These are phyloP conservation scores for Musca vetustissima DNA, from an alignment of 1,140 invertebrate species.

Conservation along the genomic window DNA sequence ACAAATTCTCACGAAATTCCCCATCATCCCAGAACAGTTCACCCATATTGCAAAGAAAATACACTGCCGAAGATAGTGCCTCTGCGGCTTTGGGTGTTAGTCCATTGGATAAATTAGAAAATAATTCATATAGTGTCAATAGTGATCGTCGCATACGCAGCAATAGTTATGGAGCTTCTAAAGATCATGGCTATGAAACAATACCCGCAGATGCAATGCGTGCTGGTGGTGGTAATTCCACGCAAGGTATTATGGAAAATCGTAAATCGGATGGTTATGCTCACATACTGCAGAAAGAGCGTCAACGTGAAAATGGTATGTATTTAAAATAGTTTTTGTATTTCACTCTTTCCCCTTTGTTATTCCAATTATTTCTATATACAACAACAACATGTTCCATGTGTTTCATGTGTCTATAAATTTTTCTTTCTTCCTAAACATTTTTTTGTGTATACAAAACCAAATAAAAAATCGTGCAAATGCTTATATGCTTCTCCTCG, in stretches of 20 bases:
- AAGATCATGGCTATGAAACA: constrained; percentile 68
- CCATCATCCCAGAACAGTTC: constrained; percentile 44
- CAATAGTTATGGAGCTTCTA: constrained; percentile 47
- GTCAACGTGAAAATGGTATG: constrained; percentile 44
- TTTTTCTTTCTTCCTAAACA: constrained; percentile 21
- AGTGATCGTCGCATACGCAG: constrained; percentile 45
- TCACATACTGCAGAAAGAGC: constrained; percentile 48
- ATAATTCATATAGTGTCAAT: neutral
- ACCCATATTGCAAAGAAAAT: constrained; percentile 50
- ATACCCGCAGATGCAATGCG: constrained; percentile 56
- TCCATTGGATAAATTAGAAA: constrained; percentile 46
- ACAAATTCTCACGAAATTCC: constrained; percentile 46
- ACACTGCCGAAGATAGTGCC: constrained; percentile 41
- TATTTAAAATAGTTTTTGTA: neutral
- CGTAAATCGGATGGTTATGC: constrained; percentile 55
- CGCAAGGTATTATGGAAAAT: constrained; percentile 40
- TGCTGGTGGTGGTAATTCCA: neutral
- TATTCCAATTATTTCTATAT: constrained; percentile 22
- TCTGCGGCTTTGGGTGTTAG: constrained; percentile 40
- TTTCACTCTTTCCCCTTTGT: constrained; percentile 34
- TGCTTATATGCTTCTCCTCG: constrained; percentile 17
- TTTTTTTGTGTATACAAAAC: constrained; percentile 19
- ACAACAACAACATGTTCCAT: no score
- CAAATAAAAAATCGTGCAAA: constrained; percentile 1
- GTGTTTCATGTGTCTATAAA: constrained; percentile 30